Conservation (phyloP, 1,140 invertebrate species). For the Hormaphis cornu region DNA sequence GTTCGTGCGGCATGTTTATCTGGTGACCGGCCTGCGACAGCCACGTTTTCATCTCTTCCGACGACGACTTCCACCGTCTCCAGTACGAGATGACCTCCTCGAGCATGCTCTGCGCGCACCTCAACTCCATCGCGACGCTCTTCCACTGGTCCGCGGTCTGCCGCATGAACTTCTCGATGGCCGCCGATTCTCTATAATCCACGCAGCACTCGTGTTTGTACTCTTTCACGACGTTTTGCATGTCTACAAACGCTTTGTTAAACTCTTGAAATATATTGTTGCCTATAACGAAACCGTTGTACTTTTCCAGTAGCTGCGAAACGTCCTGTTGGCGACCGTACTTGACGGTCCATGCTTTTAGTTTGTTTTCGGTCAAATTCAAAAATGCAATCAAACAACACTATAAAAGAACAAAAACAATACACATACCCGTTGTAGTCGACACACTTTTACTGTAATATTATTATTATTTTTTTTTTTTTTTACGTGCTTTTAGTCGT, state of each 20-base stretch:
- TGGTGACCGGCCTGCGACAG: conserved; percentile 67
- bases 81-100: conserved; percentile 83
- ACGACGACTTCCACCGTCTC: conserved; percentile 66
- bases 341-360: conserved; percentile 79
- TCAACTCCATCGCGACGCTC: conserved; percentile 76
- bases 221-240: conserved; percentile 82
- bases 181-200: conserved; percentile 62
- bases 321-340: conserved; percentile 77
- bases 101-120: conserved; percentile 77
- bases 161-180: conserved; percentile 73
- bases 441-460: neutral
- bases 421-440: neutral
- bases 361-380: conserved; percentile 76
- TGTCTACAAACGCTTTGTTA: conserved; percentile 81
- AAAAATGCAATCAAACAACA: conserved; percentile 86
- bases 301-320: conserved; percentile 73
- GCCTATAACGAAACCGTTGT: conserved; percentile 80
- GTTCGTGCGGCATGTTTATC: conserved; percentile 65
- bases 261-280: conserved; percentile 91
- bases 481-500: neutral
- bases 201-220: conserved; percentile 63
- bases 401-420: conserved; percentile 41
- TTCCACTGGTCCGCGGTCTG: conserved; percentile 83
- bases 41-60: conserved; percentile 70
- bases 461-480: neutral